Evolutionary conservation across 2,888 invertebrate species (phyloP).

Genomic region (Acleris emargana): DNA sequence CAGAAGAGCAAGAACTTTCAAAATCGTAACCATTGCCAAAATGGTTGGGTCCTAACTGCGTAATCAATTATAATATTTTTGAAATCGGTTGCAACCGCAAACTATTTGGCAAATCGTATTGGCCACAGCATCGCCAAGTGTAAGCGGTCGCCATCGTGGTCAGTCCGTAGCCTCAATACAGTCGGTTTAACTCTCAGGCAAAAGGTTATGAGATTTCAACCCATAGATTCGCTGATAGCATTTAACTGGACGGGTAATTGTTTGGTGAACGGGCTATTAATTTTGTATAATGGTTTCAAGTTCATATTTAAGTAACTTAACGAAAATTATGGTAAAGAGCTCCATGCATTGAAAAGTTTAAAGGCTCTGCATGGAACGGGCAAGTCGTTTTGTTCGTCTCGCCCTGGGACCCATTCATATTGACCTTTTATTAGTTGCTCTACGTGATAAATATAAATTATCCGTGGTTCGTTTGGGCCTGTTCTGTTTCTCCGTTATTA

Average conservation of each 20-base stretch:
- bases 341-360: constrained; percentile 63
- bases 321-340: constrained; percentile 65
- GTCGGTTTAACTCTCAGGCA: constrained; percentile 71
- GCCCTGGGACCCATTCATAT: constrained; percentile 37
- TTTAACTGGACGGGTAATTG: constrained; percentile 78
- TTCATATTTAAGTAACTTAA: constrained; percentile 71
- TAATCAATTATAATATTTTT: not conserved
- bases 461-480: constrained; percentile 11
- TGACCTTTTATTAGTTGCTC: constrained; percentile 35
- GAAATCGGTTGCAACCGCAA: constrained; percentile 10
- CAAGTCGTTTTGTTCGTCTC: constrained; percentile 50
- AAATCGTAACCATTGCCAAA: too few species aligned
- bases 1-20: too few species aligned
- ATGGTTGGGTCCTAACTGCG: not conserved
- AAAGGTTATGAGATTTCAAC: constrained; percentile 80
- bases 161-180: constrained; percentile 49
- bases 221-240: constrained; percentile 79
- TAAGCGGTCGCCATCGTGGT: constrained; percentile 51
- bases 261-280: constrained; percentile 77
- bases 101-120: constrained; percentile 40
- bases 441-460: constrained; percentile 35
- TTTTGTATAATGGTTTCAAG: constrained; percentile 73
- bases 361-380: constrained; percentile 55
- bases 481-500: constrained; percentile 10
- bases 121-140: constrained; percentile 44